phyloP scores from a whole-genome alignment of 37 sponge, comb jelly and placozoan genomes.

The Axinella damicornis region DNA sequence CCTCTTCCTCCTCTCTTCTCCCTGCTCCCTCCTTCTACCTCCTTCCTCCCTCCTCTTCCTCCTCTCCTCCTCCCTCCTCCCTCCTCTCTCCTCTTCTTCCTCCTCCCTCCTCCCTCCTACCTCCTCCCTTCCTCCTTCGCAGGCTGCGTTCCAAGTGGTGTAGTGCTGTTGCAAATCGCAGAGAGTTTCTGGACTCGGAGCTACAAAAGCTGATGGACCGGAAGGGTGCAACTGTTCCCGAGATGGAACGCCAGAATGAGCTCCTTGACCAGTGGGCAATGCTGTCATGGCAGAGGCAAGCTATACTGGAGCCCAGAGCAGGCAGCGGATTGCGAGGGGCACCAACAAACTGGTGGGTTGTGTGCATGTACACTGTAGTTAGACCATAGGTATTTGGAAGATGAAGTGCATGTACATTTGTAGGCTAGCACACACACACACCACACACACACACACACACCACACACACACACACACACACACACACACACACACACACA shows the following conservation, averaged over 20 bases:
- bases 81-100: not conserved
- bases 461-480: too few relatives aligned
- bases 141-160: slow-evolving; percentile 90
- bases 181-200: slow-evolving; percentile 94
- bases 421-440: too few relatives aligned
- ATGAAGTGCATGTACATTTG: too few relatives aligned
- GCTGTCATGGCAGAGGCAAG: slow-evolving; percentile 88
- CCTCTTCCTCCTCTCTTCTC: too few relatives aligned
- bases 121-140: not conserved
- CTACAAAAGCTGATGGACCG: slow-evolving; percentile 89
- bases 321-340: slow-evolving; percentile 94
- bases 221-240: slow-evolving; percentile 57
- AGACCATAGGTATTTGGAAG: too few relatives aligned
- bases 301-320: slow-evolving; percentile 84
- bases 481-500: too few relatives aligned
- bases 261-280: slow-evolving; percentile 97
- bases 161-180: slow-evolving; percentile 84
- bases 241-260: slow-evolving; percentile 85
- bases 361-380: too few relatives aligned
- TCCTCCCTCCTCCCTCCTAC: not conserved
- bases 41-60: too few relatives aligned
- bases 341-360: slow-evolving; percentile 76
- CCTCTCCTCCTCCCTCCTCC: not conserved
- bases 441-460: too few relatives aligned
- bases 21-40: too few relatives aligned